Evolutionary conservation across 2,888 invertebrate species (phyloP).

Genomic region (Chloroclysta siterata): DNA sequence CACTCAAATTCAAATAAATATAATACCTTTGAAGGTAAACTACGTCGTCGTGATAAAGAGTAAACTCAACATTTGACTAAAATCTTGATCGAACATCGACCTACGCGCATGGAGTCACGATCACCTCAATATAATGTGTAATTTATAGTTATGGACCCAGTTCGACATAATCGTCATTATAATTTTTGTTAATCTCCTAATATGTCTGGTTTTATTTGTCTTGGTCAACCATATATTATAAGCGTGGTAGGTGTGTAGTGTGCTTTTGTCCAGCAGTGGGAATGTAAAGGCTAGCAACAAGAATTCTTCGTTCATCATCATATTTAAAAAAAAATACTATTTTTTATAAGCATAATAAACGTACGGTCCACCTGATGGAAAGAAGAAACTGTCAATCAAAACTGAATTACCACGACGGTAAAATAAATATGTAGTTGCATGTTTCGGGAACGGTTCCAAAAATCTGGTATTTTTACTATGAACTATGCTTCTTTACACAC

Average conservation of each 20-base stretch:
- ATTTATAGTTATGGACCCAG: slow-evolving; percentile 10
- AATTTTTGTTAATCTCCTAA: slow-evolving; percentile 10
- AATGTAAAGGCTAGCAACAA: neutral
- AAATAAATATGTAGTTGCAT: no score
- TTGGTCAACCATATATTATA: slow-evolving; percentile 2
- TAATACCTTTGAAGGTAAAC: no score
- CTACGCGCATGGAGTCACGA: slow-evolving; percentile 20
- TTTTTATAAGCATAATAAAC: no score
- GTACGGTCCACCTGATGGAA: no score
- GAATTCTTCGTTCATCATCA: neutral
- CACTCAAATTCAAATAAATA: no score
- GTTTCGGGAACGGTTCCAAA: no score
- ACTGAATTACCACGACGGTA: no score
- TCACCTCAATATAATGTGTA: neutral
- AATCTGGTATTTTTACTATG: no score
- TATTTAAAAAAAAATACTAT: neutral
- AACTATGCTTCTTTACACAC: no score
- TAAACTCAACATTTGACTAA: neutral
- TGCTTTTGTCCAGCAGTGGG: neutral
- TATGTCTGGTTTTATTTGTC: slow-evolving; percentile 8
- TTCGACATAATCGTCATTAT: slow-evolving; percentile 5
- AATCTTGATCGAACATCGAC: slow-evolving; percentile 6
- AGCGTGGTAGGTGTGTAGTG: neutral
- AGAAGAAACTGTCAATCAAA: no score
- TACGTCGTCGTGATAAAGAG: no score